Base-by-base conservation (phyloP, 1,140 invertebrate species). In the Drosophila pruinosa region DNA sequence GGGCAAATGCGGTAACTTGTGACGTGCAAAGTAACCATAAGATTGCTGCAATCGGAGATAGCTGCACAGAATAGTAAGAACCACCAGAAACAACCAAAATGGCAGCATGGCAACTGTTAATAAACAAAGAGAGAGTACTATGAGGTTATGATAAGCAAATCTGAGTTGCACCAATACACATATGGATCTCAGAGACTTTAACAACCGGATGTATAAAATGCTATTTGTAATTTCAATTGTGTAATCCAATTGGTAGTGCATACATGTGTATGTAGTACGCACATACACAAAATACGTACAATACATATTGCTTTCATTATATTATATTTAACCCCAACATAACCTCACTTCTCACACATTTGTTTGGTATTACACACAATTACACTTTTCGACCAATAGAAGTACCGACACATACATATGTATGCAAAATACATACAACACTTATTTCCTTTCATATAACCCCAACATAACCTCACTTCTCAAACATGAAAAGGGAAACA, bases 11-110 rank as follows among this genome's bases (percentile, higher is more conserved):
- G 82, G 71, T 4, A 91, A 58, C 2, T 75, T 72, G 4, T 50
- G 53, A 0, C 50, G 39, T 5, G 36, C 31, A 26, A 91, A 91
- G 59, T 89, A 90, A 6, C 45, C n/a, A 19, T 89, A 90, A 15
- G 59, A 59, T 6, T 74, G 41, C 2, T 50, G 39, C 3, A 88
- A 7, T 47, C 73, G 76, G 0, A 77, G 4, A 12, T 81, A 62
- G 4, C 45, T 12, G 3, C n/a, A 7, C 10, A 79, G 4, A 0
- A 72, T 7, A 1, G 24, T 26, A 0, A 82, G 21, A 0, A 62
- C 15, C 7, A 89, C 28, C 15, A 80, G 19, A 15, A 28, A 31
- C 1, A 73, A 14, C 6, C 43, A 28, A n/a, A 67, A 21, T 8
- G 47, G 6, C 7, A 56, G 10, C 64, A 71, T 71, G 21, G 21